Evolutionary conservation across 2,888 invertebrate species (phyloP).

Genomic region (Drosophila maculinotata): DNA sequence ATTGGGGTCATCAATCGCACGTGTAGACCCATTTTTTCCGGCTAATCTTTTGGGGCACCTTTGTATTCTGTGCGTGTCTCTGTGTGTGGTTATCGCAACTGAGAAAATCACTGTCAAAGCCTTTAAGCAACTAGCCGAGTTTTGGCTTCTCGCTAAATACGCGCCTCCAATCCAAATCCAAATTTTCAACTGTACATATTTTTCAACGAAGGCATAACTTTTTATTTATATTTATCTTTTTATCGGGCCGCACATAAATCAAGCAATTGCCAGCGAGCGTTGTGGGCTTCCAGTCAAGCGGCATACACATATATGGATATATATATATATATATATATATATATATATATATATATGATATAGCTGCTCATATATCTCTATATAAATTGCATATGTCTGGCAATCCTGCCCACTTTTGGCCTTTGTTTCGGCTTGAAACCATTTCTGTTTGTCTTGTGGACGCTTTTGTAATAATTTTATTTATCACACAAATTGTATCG

Average conservation of each 20-base stretch:
- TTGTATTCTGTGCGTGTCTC: background rate
- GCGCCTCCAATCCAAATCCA: conserved; percentile 41
- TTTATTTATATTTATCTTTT: conserved; percentile 32
- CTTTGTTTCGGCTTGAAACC: conserved; percentile 29
- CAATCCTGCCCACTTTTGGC: conserved; percentile 19
- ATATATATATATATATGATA: too few relatives aligned
- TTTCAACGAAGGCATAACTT: conserved; percentile 17
- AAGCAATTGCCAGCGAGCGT: conserved; percentile 68
- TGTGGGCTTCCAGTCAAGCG: conserved; percentile 12
- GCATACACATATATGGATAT: conserved; percentile 8
- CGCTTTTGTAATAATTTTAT: conserved; percentile 75
- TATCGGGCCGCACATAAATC: conserved; percentile 74
- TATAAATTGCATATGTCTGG: conserved; percentile 34
- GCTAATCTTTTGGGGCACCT: conserved; percentile 49
- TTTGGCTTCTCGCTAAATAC: conserved; percentile 43
- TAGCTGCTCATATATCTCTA: conserved; percentile 46
- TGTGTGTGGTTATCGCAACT: conserved; percentile 33
- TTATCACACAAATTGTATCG: conserved; percentile 77
- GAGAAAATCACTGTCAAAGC: conserved; percentile 42
- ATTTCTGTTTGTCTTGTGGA: conserved; percentile 23
- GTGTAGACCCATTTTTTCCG: conserved; percentile 73
- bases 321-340: conserved; percentile 41
- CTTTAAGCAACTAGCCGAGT: conserved; percentile 13
- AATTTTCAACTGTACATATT: conserved; percentile 35
- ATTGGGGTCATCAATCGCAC: conserved; percentile 70